These are phyloP conservation scores for Platysternon megacephalum DNA, from an alignment of 2,113 vertebrate genomes.

Conservation along the genomic window DNA sequence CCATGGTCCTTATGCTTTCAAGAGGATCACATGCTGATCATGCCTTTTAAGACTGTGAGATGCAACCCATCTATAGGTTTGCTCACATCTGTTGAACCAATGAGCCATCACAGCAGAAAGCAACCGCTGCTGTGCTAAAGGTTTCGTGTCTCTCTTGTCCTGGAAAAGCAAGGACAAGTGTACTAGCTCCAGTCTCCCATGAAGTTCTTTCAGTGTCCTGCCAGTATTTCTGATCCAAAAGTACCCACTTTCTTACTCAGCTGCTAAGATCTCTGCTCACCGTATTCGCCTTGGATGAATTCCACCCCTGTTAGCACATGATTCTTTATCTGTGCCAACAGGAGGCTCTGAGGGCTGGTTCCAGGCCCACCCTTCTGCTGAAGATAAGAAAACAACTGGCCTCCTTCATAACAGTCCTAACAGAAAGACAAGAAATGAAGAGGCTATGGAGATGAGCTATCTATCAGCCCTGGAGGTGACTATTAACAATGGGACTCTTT, in stretches of 20 bases:
- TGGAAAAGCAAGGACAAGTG: background rate
- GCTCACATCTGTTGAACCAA: background rate
- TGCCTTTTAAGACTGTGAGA: background rate
- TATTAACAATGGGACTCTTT: background rate
- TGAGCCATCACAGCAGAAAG: background rate
- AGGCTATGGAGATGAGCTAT: background rate
- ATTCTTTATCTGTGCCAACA: background rate
- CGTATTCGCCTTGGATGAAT: background rate
- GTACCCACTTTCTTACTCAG: background rate
- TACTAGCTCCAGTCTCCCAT: background rate
- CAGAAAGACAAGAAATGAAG: background rate
- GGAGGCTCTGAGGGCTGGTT: background rate
- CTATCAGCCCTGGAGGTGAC: background rate
- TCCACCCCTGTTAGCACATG: background rate
- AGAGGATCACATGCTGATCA: background rate
- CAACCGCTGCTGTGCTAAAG: background rate
- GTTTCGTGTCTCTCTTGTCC: accelerated
- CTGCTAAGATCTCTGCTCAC: background rate
- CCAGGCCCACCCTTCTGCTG: background rate
- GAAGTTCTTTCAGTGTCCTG: background rate
- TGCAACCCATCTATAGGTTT: background rate
- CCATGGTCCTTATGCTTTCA: background rate
- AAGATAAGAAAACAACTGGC: background rate
- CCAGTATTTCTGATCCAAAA: background rate
- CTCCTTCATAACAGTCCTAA: too few species aligned